Evolutionary conservation across 2,888 invertebrate species (phyloP), one percentile per base, ranked within the genome.

Genomic region (Melieria picta): DNA sequence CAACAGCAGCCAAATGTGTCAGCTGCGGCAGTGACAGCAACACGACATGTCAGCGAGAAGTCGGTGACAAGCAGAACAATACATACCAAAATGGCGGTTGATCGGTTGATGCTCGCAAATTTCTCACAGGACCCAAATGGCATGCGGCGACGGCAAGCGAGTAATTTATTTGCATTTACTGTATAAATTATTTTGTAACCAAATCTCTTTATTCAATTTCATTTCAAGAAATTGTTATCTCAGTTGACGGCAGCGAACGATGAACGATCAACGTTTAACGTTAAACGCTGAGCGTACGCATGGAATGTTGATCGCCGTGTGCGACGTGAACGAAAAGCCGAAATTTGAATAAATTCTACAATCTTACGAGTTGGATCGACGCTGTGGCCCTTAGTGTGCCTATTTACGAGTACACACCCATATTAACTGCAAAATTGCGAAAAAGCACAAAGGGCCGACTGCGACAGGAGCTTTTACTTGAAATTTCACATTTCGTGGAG

Each of bases 101-200:
- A 65, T 65, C 56, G 45, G 65, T 3, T 7, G 55, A 65, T n/a
- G 9, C 30, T 13, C 30, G 57, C 30, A 57, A 13, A 65, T 46
- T 65, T 65, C 65, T 56, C 57, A 65, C 65, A 65, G 46, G 3
- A 13, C 30, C 30, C 52, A 52, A 52, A 13, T 52, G 30, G 30
- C 30, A 2, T 30, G 30, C 30, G 30, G 30, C 30, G 30, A 30
- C 30, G 30, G 30, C 30, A 30, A 9, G 7, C 13, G 47, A 47
- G 66, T 58, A 57, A 66, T 76, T 76, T 76, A 76, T 76, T 74
- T 76, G 76, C 76, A 76, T 74, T 72, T 64, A 69, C 68, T 52
- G 57, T 84, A 85, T 85, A 86, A 85, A 84, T 85, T 86, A 85
- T 86, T 84, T 85, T 85, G 85, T 86, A 84, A 85, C 83, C 82